Evolutionary conservation across 1,140 invertebrate genomes (phyloP).

Genomic region (Lerema accius): DNA sequence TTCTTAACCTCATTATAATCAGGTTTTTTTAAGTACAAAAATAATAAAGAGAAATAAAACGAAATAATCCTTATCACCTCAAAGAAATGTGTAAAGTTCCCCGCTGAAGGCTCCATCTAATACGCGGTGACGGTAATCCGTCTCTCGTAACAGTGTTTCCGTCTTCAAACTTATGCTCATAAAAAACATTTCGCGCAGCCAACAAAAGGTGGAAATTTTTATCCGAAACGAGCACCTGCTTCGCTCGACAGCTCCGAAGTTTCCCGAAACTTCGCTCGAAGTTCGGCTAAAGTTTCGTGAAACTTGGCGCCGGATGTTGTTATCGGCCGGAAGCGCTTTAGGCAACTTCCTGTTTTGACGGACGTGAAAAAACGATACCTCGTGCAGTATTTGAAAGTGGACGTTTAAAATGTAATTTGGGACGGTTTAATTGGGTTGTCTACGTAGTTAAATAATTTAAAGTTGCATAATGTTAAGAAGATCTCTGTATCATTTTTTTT

Average conservation of each 20-base stretch:
- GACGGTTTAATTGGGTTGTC: constrained; percentile 1
- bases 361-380: constrained; percentile 62
- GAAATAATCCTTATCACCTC: background rate
- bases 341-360: constrained; percentile 78
- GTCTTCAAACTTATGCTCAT: constrained; percentile 59
- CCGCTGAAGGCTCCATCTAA: constrained; percentile 6
- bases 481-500: too few species aligned
- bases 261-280: constrained; percentile 54
- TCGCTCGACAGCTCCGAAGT: constrained; percentile 54
- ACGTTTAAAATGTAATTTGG: constrained; percentile 12
- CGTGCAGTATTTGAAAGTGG: constrained; percentile 44
- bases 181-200: constrained; percentile 60
- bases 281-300: constrained; percentile 53
- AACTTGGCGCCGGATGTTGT: constrained; percentile 69
- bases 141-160: constrained; percentile 48
- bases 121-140: constrained; percentile 18
- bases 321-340: constrained; percentile 80
- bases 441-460: background rate
- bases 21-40: background rate
- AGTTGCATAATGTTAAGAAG: too few species aligned
- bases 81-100: background rate
- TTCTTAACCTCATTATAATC: too few species aligned
- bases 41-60: background rate
- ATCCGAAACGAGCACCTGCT: constrained; percentile 75
- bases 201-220: constrained; percentile 75